Evolutionary conservation across 2,888 invertebrate species (phyloP).

Genomic region (Drosophila neotestacea): DNA sequence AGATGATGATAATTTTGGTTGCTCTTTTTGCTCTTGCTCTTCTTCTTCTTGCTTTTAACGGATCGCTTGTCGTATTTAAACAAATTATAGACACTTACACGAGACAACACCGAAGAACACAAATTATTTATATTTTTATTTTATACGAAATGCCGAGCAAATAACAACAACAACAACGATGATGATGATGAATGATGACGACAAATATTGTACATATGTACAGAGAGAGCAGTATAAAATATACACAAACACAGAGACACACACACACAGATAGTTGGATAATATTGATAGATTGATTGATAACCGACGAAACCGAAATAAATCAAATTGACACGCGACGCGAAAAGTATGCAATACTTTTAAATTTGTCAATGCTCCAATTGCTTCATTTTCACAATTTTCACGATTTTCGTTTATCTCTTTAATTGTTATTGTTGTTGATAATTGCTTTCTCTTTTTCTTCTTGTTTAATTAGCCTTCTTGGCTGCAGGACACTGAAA

Average conservation of each 20-base stretch:
- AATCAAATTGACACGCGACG: slow-evolving; percentile 37
- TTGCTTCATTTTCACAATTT: slow-evolving; percentile 25
- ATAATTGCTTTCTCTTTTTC: slow-evolving; percentile 19
- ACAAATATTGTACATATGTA: slow-evolving; percentile 78
- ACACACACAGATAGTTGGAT: slow-evolving; percentile 27
- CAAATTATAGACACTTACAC: slow-evolving; percentile 79
- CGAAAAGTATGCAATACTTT: slow-evolving; percentile 56
- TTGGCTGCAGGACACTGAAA: slow-evolving; percentile 9
- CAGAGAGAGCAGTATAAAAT: slow-evolving; percentile 54
- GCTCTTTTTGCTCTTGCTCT: slow-evolving; percentile 30
- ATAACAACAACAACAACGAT: slow-evolving; percentile 41
- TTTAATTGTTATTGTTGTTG: slow-evolving; percentile 16
- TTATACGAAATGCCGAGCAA: slow-evolving; percentile 53
- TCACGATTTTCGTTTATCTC: slow-evolving; percentile 1
- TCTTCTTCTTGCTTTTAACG: slow-evolving; percentile 55
- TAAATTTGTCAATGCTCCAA: slow-evolving; percentile 42
- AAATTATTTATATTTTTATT: slow-evolving; percentile 70
- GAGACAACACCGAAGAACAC: slow-evolving; percentile 78
- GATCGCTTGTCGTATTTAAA: slow-evolving; percentile 77
- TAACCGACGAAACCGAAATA: slow-evolving; percentile 37
- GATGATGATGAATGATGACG: slow-evolving; percentile 57
- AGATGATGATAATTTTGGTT: too few relatives aligned
- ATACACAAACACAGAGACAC: slow-evolving; percentile 56
- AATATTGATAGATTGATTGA: slow-evolving; percentile 6
- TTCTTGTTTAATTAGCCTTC: slow-evolving; percentile 10